A percentile compares a stretch with the other conserved stretches of the same genome.
Evolutionary conservation across 2,113 vertebrate species (phyloP).

Genomic region (Lycaon pictus): DNA sequence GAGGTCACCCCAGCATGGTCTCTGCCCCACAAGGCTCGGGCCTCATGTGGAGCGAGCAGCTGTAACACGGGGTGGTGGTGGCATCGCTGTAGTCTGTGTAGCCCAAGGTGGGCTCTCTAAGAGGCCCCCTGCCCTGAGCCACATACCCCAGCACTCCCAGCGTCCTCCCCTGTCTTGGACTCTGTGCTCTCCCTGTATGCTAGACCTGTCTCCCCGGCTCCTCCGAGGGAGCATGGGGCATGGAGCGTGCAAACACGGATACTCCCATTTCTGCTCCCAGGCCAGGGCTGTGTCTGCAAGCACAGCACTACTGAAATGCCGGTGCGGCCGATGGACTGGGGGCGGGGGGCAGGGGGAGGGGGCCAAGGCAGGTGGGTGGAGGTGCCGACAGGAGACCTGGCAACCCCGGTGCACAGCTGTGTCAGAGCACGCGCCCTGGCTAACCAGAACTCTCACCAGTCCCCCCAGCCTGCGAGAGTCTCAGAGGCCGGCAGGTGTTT

Average conservation of each 20-base stretch:
- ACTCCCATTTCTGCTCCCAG: neutral
- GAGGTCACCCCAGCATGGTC: neutral
- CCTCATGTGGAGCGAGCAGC: fast-evolving
- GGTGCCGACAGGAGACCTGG: neutral
- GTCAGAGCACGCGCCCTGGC: no score
- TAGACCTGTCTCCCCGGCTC: no score
- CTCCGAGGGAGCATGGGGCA: fast-evolving
- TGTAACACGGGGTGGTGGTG: fast-evolving
- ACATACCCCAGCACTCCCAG: neutral
- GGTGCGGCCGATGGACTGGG: no score
- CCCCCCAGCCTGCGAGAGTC: neutral
- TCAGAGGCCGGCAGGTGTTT: neutral
- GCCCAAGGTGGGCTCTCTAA: neutral
- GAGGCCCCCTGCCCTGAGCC: neutral
- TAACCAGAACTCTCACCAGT: neutral
- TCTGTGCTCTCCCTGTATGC: neutral
- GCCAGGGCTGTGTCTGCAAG: fast-evolving
- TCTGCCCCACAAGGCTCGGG: neutral
- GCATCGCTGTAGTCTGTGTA: neutral
- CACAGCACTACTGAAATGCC: neutral
- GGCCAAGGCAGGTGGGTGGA: no score
- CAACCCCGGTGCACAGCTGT: fast-evolving
- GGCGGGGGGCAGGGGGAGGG: no score
- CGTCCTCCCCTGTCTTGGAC: neutral
- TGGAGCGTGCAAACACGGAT: fast-evolving